Conservation (phyloP, 2,888 invertebrate species). For the Stenichneumon culpator region DNA sequence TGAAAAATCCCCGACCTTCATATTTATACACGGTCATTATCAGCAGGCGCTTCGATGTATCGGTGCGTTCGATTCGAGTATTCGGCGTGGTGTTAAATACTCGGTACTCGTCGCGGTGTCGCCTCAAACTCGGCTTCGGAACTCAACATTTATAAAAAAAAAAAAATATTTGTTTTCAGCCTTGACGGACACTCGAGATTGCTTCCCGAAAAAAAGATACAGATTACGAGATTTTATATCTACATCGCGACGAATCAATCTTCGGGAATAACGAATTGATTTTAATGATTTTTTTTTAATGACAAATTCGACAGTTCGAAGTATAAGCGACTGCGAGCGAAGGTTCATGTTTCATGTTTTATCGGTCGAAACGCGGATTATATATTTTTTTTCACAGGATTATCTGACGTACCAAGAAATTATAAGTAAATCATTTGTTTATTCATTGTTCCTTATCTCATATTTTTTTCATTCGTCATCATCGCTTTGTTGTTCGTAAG, state of each 20-base stretch:
- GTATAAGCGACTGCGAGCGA: background rate
- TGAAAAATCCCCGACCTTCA: constrained; percentile 30
- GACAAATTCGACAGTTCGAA: background rate
- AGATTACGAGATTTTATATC: background rate
- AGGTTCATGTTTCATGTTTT: background rate
- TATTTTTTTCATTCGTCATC: constrained; percentile 6
- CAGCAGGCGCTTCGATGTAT: constrained; percentile 45
- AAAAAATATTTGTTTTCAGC: background rate
- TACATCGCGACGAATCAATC: background rate
- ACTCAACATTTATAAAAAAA: background rate
- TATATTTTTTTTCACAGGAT: background rate
- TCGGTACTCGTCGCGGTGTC: background rate
- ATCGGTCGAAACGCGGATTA: background rate
- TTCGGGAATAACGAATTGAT: constrained; percentile 32
- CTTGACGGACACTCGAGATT: background rate
- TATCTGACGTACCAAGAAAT: background rate
- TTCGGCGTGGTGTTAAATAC: background rate
- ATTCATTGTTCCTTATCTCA: background rate
- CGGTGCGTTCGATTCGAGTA: constrained; percentile 12
- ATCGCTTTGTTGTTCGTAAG: background rate
- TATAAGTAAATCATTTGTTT: background rate
- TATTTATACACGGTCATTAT: constrained; percentile 64
- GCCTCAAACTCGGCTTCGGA: background rate
- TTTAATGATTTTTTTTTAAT: constrained; percentile 5
- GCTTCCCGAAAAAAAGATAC: background rate